phyloP scores from a whole-genome alignment of 2,888 invertebrate species.

The Euplexia lucipara region DNA sequence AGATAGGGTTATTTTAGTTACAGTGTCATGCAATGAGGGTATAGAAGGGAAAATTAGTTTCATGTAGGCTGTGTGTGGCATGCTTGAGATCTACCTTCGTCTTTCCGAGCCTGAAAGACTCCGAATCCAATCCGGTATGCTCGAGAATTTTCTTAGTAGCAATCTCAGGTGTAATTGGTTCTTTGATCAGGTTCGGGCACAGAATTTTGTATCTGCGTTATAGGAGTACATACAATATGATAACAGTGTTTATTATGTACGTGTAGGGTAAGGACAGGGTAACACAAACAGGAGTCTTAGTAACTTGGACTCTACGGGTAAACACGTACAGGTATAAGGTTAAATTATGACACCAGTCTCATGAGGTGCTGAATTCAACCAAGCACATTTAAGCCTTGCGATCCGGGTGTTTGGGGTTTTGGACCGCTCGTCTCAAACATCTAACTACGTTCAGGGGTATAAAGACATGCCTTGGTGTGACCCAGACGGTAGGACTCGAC shows the following conservation, averaged over 20 bases:
- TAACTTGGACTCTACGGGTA: constrained; percentile 81
- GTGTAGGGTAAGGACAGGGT: constrained; percentile 68
- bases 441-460: constrained; percentile 81
- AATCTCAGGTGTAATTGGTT: constrained; percentile 94
- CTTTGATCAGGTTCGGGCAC: constrained; percentile 97
- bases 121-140: constrained; percentile 95
- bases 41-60: constrained; percentile 72
- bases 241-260: constrained; percentile 75
- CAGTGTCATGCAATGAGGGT: constrained; percentile 70
- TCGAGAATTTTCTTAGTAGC: constrained; percentile 96
- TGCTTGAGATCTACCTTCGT: constrained; percentile 95
- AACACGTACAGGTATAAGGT: constrained; percentile 73
- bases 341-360: constrained; percentile 82
- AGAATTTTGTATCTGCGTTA: constrained; percentile 99
- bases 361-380: constrained; percentile 78
- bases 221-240: constrained; percentile 83
- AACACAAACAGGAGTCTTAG: constrained; percentile 82
- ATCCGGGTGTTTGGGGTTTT: constrained; percentile 70
- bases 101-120: constrained; percentile 98
- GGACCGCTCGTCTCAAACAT: constrained; percentile 77
- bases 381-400: constrained; percentile 77
- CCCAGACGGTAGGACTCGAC: constrained; percentile 98
- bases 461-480: constrained; percentile 98
- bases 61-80: constrained; percentile 71
- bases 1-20: constrained; percentile 64